Evolutionary conservation across 2,888 invertebrate genomes (phyloP).

Genomic region (Celastrina argiolus): DNA sequence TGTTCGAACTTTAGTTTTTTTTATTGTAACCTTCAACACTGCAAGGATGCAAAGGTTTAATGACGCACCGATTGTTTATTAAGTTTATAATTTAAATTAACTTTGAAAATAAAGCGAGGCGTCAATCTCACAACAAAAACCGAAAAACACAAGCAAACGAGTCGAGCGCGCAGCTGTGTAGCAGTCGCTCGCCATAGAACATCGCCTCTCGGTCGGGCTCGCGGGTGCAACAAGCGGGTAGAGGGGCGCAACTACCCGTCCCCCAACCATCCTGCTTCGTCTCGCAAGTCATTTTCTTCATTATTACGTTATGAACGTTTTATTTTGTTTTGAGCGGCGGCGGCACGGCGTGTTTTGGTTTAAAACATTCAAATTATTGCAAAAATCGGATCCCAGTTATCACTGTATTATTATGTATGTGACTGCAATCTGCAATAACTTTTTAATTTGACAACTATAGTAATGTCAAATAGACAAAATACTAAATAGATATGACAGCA

Average conservation of each 20-base stretch:
- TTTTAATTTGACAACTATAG: no score
- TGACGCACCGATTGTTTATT: conserved; percentile 45
- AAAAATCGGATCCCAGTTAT: neutral
- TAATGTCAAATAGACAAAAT: no score
- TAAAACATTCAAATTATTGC: conserved; percentile 17
- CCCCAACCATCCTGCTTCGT: conserved; percentile 61
- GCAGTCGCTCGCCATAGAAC: conserved; percentile 35
- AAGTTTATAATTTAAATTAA: conserved; percentile 47
- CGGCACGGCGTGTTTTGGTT: conserved; percentile 37
- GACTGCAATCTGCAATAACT: no score
- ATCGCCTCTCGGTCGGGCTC: conserved; percentile 66
- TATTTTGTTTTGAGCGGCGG: conserved; percentile 53
- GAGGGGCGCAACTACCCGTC: conserved; percentile 48
- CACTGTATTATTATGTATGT: no score
- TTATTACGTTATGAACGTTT: conserved; percentile 60
- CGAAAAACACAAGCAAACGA: conserved; percentile 67
- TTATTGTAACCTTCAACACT: conserved; percentile 34
- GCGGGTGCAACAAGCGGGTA: conserved; percentile 53
- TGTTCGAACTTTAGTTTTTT: conserved; percentile 42
- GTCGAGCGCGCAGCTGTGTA: conserved; percentile 61
- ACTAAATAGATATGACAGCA: no score
- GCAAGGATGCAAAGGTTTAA: conserved; percentile 37
- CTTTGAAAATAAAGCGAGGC: conserved; percentile 59
- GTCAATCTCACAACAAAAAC: conserved; percentile 69
- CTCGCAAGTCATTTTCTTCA: conserved; percentile 66